Base-by-base conservation (phyloP, 2,888 invertebrate genomes). In the Podotricha telesiphe region DNA sequence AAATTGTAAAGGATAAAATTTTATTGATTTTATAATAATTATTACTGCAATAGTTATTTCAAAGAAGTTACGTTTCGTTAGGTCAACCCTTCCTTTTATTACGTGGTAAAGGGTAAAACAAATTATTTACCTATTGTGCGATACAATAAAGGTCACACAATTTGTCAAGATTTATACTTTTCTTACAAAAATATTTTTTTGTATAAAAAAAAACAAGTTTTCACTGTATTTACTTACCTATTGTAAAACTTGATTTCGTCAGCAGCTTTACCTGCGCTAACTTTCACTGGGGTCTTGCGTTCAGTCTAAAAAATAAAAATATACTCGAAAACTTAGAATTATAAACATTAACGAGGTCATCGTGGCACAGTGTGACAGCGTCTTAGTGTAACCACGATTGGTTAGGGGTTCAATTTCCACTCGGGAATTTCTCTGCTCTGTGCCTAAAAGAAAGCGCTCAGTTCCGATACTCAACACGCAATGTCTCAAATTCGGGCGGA, bases 21-120 rank as follows among this genome's bases (percentile, higher is more conserved):
- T 42, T 42, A 42, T 42, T 42, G 42, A 42, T 42, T 7, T 13
- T 13, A 13, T 13, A 42, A 42, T 42, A 4, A 4, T 28, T 13
- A 42, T 42, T 42, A 13, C 13, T 15, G n/a, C 53, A 28, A 28
- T n/a, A 53, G 28, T 3, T 28, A n/a, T 11, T 28, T 28, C n/a
- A 53, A n/a, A 10, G 8, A 50, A 11, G 20, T 50, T 50, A 22
- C 6, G 20, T 50, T n/a, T 8, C 17, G 28, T 55, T 6, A 34
- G n/a, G 55, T 19, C 34, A 34, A 55, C 55, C 34, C 55, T 37
- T 53, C n/a, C 53, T 28, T 55, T 55, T 37, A 37, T 53, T 37
- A 17, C 11, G 0, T 55, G 6, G 34, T 6, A 34, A 17, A 55
- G 17, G 19, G 34, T 11, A 15, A 34, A 55, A 34, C 17, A 55